Conservation (phyloP, 2,888 invertebrate genomes). For the Cataglyphis albicans region DNA sequence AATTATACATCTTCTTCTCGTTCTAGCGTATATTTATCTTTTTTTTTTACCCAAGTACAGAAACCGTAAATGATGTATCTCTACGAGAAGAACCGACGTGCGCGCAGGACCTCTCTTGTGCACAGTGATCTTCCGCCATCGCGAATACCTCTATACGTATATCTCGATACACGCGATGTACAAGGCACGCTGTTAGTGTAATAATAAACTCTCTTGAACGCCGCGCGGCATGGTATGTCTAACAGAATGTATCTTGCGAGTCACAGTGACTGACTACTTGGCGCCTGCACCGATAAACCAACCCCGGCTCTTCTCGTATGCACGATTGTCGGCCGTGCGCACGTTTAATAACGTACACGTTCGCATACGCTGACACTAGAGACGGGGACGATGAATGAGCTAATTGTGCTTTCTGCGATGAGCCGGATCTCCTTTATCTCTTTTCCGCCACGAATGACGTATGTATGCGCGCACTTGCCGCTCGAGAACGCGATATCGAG, state of each 20-base stretch:
- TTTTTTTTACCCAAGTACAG: slow-evolving; percentile 20
- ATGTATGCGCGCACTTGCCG: slow-evolving; percentile 13
- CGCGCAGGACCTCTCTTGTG: slow-evolving; percentile 15
- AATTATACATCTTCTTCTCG: neutral
- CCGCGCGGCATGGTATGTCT: slow-evolving; percentile 22
- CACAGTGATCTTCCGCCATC: slow-evolving; percentile 43
- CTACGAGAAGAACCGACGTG: neutral
- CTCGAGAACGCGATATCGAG: slow-evolving; percentile 27
- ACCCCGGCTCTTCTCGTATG: slow-evolving; percentile 41
- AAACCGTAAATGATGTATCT: slow-evolving; percentile 32
- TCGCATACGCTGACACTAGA: slow-evolving; percentile 62
- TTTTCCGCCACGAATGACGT: slow-evolving; percentile 42
- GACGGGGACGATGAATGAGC: slow-evolving; percentile 81
- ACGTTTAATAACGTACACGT: slow-evolving; percentile 71
- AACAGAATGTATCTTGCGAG: slow-evolving; percentile 66
- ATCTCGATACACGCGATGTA: slow-evolving; percentile 60
- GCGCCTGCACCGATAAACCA: slow-evolving; percentile 75
- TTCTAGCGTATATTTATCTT: neutral
- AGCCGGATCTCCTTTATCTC: slow-evolving; percentile 50
- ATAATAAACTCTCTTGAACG: slow-evolving; percentile 68
- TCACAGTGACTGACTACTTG: slow-evolving; percentile 68
- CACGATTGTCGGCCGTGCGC: slow-evolving; percentile 64
- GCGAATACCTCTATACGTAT: slow-evolving; percentile 48
- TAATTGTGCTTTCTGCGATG: slow-evolving; percentile 78
- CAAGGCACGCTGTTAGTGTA: slow-evolving; percentile 60